Evolutionary conservation across 64 coral and sea anemone species (phyloP), one percentile per base, ranked within the genome.

Genomic region (Pocillopora verrucosa): DNA sequence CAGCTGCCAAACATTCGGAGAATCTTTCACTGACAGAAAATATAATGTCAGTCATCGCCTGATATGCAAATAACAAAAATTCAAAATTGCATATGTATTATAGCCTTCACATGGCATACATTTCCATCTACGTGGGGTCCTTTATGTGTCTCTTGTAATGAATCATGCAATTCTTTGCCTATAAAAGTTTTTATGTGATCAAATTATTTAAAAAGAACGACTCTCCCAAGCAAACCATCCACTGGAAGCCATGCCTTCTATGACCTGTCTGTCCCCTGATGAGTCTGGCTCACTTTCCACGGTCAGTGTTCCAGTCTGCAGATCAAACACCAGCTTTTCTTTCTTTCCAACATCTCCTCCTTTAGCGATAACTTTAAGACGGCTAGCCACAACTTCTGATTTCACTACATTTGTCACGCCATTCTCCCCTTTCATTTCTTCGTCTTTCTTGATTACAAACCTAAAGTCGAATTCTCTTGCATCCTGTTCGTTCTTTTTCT

Each of bases 391-490:
- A 19, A 77, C 75, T 19, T 77, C 75, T 38, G 37, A 77, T 22
- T 51, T 77, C 17, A 56, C 37, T 56, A 22, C 20, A 20, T 38
- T 45, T 19, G 75, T 76, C 15, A 13, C 51, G 14, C 75, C 75
- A 19, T 76, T 38, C 51, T 76, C 75, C 36, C 1, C 36, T 76
- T 58, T 77, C 38, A 41, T n/a, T 77, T 77, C 75, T 17, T 38
- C 41, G 38, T 77, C 75, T 11, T 56, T 77, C 41, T 77, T 17
- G 16, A 45, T 56, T 16, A 77, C 75, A 77, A 77, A 77, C 37
- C 56, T 16, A 77, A 77, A 77, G 75, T 77, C 75, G 56, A 77
- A 77, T 77, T 77, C 37, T 56, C 37, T 77, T n/a, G 41, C 15
- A 22, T 17, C 36, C 1, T 56, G 36, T 77, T 38, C 16, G 38